Percentiles rank a stretch among this genome's conserved stretches.
Evolutionary conservation across 1,140 invertebrate genomes (phyloP).

Genomic region (Hypothenemus hampei): DNA sequence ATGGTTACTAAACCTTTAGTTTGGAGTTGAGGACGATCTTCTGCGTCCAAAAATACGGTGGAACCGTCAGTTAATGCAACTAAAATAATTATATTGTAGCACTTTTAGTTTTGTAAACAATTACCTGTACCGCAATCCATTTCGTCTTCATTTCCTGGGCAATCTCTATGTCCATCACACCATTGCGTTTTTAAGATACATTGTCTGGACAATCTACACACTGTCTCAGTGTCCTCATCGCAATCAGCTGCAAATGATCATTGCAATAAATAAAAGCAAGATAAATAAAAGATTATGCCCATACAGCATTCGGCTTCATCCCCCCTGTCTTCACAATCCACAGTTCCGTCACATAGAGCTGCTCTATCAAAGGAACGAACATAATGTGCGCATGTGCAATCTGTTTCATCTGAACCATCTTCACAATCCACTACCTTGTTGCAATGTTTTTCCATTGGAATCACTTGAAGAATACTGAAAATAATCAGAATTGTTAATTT

Average conservation of each 20-base stretch:
- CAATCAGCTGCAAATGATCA: constrained; percentile 52
- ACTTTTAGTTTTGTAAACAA: constrained; percentile 10
- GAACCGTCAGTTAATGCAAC: constrained; percentile 61
- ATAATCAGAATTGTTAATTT: too few relatives aligned
- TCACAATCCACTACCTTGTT: constrained; percentile 70
- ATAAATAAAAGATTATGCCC: constrained; percentile 2
- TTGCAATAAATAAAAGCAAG: too few relatives aligned
- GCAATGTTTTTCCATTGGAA: constrained; percentile 58
- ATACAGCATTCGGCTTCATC: constrained; percentile 52
- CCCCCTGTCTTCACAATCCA: constrained; percentile 68
- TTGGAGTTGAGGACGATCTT: constrained; percentile 53
- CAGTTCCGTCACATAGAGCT: constrained; percentile 70
- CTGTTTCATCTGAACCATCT: constrained; percentile 72
- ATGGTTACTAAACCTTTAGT: constrained; percentile 56
- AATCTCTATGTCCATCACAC: constrained; percentile 61
- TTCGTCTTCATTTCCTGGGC: constrained; percentile 66
- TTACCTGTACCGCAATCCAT: constrained; percentile 58
- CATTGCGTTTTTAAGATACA: constrained; percentile 55
- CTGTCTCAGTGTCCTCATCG: too few relatives aligned
- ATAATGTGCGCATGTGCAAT: constrained; percentile 69
- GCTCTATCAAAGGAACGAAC: constrained; percentile 50
- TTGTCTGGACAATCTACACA: constrained; percentile 53
- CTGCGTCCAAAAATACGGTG: constrained; percentile 53
- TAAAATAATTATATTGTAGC: constrained; percentile 41
- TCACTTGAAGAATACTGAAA: constrained; percentile 58